Evolutionary conservation across 1,140 invertebrate species (phyloP), one percentile per base, ranked within the genome.

Genomic region (Condylostylus longicornis): DNA sequence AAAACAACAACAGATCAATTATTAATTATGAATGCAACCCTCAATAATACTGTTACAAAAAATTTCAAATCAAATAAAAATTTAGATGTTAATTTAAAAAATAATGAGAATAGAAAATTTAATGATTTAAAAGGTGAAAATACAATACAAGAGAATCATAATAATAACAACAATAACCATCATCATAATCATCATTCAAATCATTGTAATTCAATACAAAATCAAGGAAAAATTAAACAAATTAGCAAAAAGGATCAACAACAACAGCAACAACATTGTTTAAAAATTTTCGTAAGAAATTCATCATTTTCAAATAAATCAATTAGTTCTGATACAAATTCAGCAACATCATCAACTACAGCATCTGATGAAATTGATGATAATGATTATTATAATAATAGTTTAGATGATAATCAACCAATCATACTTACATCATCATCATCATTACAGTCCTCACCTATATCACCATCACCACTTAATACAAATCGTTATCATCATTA

Each of bases 1-100:
- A 58, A 58, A 37, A 33, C 44, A 1, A 57, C 47, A 1, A 50
- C 55, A 9, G 50, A 55, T 37, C 52, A 58, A 35, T 18, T 56
- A 4, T 35, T 56, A 4, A 45, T 41, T 3, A 48, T 49, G 0
- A 46, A 48, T 2, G 10, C 21, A 17, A 35, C 23, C 22, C 29
- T 14, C n/a, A 33, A 33, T 10, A 35, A 18, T 10, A 21, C 27
- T 15, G 14, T 12, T 15, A 35, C 20, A 20, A 33, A 18, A 25
- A 25, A 14, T 5, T 22, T 17, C 35, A 30, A 36, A n/a, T 18
- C 27, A 31, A 49, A 50, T 25, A 54, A 51, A 23, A 58, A 58
- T 27, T 53, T 58, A 18, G 54, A 58, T 33, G 45, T 46, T 31
- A 53, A 58, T 18, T 39, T 40, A n/a, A 43, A 31, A 29, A 36